Evolutionary conservation across 2,113 vertebrate species (phyloP).

Genomic region (Sprattus sprattus): DNA sequence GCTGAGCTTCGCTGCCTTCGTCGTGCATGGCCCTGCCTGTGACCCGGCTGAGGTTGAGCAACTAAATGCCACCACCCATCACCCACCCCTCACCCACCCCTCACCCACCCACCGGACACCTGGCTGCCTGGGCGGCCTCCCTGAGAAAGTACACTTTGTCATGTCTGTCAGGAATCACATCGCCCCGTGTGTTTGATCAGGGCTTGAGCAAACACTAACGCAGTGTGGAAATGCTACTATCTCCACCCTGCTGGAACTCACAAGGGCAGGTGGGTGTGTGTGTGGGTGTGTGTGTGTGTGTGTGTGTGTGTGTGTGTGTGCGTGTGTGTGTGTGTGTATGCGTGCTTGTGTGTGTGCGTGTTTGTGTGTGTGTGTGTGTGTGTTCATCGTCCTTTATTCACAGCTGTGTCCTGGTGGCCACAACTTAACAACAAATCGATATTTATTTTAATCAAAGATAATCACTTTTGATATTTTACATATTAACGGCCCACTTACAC

Average conservation of each 20-base stretch:
- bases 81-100: neutral
- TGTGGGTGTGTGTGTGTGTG: constrained; percentile 3
- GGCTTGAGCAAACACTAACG: neutral
- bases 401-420: no score
- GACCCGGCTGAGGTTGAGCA: neutral
- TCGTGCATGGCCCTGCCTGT: neutral
- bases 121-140: neutral
- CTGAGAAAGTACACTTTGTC: constrained; percentile 6
- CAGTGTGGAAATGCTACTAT: neutral
- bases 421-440: neutral
- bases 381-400: neutral
- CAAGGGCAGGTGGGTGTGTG: neutral
- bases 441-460: no score
- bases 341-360: constrained; percentile 2
- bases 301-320: constrained; percentile 40
- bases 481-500: neutral
- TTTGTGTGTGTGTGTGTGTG: neutral
- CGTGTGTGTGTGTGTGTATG: constrained; percentile 34
- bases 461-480: neutral
- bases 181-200: neutral
- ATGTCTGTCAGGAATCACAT: constrained; percentile 11
- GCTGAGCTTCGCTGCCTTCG: neutral
- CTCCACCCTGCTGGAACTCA: neutral
- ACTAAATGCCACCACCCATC: neutral
- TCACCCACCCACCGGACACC: neutral